Conservation (phyloP, 1,140 invertebrate genomes). For the Aphaenogaster ashmeadi region DNA sequence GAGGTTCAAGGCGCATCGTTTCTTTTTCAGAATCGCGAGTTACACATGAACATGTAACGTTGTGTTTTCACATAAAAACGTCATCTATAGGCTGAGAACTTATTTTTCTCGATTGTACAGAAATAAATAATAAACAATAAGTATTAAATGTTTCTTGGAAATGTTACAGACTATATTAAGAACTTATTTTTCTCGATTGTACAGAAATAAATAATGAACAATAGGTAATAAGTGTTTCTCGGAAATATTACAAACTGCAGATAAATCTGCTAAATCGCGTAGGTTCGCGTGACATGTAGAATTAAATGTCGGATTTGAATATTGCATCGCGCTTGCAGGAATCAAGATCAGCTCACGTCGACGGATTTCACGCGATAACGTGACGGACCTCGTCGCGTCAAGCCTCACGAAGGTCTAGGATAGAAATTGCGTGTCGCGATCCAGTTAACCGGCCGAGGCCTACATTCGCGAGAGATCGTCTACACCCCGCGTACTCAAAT, state of each 20-base stretch:
- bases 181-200: background rate
- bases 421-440: slow-evolving; percentile 79
- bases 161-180: background rate
- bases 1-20: background rate
- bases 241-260: background rate
- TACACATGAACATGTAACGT: background rate
- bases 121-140: slow-evolving; percentile 4
- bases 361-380: slow-evolving; percentile 63
- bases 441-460: slow-evolving; percentile 79
- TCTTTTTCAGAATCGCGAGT: background rate
- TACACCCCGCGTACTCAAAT: slow-evolving; percentile 50
- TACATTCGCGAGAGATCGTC: slow-evolving; percentile 70
- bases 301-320: slow-evolving; percentile 52
- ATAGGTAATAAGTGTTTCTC: background rate
- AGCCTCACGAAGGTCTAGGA: slow-evolving; percentile 74
- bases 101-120: background rate
- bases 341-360: slow-evolving; percentile 33
- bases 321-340: slow-evolving; percentile 26
- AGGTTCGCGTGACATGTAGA: slow-evolving; percentile 3
- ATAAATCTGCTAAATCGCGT: background rate
- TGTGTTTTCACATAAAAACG: background rate
- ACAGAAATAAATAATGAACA: slow-evolving; percentile 5
- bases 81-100: background rate
- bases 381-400: slow-evolving; percentile 27
- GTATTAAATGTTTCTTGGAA: background rate